Conservation (phyloP, 1,140 invertebrate genomes). For the Diabrotica virgifera region DNA sequence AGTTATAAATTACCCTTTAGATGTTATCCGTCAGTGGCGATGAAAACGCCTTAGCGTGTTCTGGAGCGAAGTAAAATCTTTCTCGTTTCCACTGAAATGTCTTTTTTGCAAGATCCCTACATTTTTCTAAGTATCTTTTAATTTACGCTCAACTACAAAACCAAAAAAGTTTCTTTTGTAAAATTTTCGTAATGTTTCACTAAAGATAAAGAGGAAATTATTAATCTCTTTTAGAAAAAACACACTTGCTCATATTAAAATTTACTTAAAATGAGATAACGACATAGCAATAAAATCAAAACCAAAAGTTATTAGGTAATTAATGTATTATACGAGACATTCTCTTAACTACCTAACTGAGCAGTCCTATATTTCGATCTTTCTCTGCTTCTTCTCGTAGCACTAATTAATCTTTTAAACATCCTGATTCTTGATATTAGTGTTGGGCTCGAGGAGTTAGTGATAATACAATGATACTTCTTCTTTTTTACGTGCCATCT, state of each 20-base stretch:
- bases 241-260: background rate
- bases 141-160: background rate
- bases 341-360: too few relatives aligned
- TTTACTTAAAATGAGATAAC: background rate
- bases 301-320: too few relatives aligned
- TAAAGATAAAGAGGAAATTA: background rate
- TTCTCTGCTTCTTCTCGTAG: too few relatives aligned
- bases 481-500: too few relatives aligned
- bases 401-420: too few relatives aligned
- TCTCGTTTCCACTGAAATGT: background rate
- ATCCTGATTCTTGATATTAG: too few relatives aligned
- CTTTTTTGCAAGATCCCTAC: background rate
- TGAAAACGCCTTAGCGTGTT: background rate
- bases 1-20: slow-evolving; percentile 3
- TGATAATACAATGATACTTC: too few relatives aligned
- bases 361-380: too few relatives aligned
- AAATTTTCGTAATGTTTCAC: background rate
- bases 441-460: too few relatives aligned
- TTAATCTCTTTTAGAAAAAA: background rate
- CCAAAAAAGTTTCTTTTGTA: background rate
- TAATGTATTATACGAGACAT: too few relatives aligned
- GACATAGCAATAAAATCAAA: background rate
- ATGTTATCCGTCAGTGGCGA: slow-evolving; percentile 1
- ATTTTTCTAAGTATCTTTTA: background rate
- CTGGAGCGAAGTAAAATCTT: slow-evolving; percentile 2